Conservation (phyloP, 2,113 vertebrate species). For the Orycteropus afer region DNA sequence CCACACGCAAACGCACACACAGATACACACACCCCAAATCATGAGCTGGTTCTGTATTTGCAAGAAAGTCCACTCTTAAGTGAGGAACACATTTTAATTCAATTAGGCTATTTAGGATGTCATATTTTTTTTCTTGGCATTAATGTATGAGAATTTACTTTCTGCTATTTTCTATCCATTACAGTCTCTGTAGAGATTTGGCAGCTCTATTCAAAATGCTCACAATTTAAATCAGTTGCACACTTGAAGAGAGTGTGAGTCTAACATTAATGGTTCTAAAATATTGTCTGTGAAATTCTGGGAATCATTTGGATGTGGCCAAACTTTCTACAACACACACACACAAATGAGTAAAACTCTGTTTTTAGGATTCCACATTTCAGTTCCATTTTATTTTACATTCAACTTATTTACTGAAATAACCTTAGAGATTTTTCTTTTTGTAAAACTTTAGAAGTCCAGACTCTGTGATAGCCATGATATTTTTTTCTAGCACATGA, state of each 20-base stretch:
- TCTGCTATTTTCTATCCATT: conserved; percentile 38
- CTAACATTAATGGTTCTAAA: conserved; percentile 27
- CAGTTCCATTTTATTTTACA: conserved; percentile 76
- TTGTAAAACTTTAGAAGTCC: conserved; percentile 9
- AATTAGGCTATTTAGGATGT: conserved; percentile 46
- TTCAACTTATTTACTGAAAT: conserved; percentile 63
- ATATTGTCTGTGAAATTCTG: conserved; percentile 36
- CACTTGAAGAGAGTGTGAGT: not conserved
- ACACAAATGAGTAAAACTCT: conserved; percentile 75
- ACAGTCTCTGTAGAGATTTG: conserved; percentile 12
- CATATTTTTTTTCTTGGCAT: conserved; percentile 16
- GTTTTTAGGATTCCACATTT: conserved; percentile 61
- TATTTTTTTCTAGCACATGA: not conserved
- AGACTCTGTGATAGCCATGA: not conserved
- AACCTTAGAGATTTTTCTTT: conserved; percentile 34
- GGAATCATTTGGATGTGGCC: not conserved
- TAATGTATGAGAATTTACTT: conserved; percentile 43
- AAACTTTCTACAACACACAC: conserved; percentile 48
- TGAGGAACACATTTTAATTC: conserved; percentile 57
- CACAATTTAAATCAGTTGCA: conserved; percentile 39
- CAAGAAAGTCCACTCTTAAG: conserved; percentile 40
- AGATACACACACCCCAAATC: not conserved
- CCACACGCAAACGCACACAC: not conserved
- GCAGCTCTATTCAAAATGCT: conserved; percentile 12
- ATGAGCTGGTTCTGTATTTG: conserved; percentile 60